Conservation (phyloP, 2,113 vertebrate genomes). For the Electrona antarctica region DNA sequence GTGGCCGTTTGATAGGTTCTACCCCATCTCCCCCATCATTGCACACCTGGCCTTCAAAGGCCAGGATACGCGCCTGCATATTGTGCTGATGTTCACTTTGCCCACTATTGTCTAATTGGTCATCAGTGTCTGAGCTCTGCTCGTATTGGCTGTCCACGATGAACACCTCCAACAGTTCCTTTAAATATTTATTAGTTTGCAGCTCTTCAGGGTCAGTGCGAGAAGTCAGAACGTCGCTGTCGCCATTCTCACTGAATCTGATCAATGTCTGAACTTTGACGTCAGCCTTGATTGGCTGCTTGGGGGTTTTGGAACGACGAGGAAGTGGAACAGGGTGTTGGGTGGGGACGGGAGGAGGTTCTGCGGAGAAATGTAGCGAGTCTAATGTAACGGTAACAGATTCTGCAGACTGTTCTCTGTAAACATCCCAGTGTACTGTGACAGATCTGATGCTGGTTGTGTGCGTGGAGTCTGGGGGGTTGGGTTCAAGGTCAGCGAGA, state of each 20-base stretch:
- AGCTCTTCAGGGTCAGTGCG: constrained; percentile 4
- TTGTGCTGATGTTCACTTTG: constrained; percentile 77
- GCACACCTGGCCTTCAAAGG: constrained; percentile 84
- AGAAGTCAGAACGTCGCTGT: constrained; percentile 13
- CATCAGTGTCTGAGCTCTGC: background rate
- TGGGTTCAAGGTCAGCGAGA: constrained; percentile 34
- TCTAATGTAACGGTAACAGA: constrained; percentile 2
- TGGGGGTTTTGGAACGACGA: constrained; percentile 85
- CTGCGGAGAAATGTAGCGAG: background rate
- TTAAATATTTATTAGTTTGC: constrained; percentile 63
- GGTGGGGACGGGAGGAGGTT: constrained; percentile 2
- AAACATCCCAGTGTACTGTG: constrained; percentile 53
- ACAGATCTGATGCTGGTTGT: constrained; percentile 43
- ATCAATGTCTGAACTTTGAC: constrained; percentile 70
- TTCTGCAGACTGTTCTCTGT: background rate
- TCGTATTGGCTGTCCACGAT: constrained; percentile 59
- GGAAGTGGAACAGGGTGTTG: constrained; percentile 87
- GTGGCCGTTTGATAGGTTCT: constrained; percentile 76
- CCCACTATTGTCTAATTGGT: constrained; percentile 22
- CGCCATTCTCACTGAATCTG: constrained; percentile 56
- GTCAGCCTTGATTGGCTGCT: constrained; percentile 75
- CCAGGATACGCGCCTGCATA: constrained; percentile 88
- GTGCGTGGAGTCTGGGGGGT: constrained; percentile 59
- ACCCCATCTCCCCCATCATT: constrained; percentile 56
- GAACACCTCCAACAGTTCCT: constrained; percentile 74